These are phyloP conservation scores for Pelodiscus sinensis DNA, from an alignment of 2,113 vertebrate species.

Conservation along the genomic window DNA sequence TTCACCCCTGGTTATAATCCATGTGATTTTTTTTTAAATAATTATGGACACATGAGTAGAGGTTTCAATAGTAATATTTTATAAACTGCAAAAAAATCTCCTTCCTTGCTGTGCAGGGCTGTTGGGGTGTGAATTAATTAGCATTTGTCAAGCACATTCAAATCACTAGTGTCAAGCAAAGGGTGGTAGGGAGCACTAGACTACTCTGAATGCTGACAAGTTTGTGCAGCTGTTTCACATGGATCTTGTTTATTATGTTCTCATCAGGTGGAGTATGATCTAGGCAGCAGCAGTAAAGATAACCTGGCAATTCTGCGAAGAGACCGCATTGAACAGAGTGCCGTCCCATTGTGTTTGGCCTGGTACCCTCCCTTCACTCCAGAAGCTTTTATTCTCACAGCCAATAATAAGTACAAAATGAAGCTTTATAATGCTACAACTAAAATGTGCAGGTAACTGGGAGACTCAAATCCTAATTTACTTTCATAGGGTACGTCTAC, in stretches of 20 bases:
- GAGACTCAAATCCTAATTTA: not conserved
- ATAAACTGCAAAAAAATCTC: not conserved
- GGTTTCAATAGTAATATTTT: not conserved
- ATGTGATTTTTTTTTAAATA: not conserved
- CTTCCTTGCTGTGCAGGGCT: not conserved
- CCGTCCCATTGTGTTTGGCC: constrained; percentile 84
- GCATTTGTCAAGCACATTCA: not conserved
- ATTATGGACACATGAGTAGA: not conserved
- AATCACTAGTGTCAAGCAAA: not conserved
- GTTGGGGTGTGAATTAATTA: not conserved
- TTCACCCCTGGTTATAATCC: not conserved
- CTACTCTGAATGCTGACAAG: not conserved
- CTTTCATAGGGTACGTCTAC: not conserved
- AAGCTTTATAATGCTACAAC: constrained; percentile 90
- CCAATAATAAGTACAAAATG: constrained; percentile 89
- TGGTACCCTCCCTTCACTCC: constrained; percentile 90
- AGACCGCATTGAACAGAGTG: constrained; percentile 84
- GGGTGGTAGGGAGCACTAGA: not conserved
- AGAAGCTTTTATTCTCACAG: constrained; percentile 88
- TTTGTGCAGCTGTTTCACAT: not conserved
- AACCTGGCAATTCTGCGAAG: constrained; percentile 80
- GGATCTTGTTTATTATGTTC: not conserved
- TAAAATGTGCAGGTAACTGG: constrained; percentile 91
- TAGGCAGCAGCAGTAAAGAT: constrained; percentile 78
- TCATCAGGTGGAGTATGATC: constrained; percentile 91